A percentile compares a stretch with the other conserved stretches of the same genome.
Conservation (phyloP, 2,797 vertebrate species). For the Silurus lanzhouensis region DNA sequence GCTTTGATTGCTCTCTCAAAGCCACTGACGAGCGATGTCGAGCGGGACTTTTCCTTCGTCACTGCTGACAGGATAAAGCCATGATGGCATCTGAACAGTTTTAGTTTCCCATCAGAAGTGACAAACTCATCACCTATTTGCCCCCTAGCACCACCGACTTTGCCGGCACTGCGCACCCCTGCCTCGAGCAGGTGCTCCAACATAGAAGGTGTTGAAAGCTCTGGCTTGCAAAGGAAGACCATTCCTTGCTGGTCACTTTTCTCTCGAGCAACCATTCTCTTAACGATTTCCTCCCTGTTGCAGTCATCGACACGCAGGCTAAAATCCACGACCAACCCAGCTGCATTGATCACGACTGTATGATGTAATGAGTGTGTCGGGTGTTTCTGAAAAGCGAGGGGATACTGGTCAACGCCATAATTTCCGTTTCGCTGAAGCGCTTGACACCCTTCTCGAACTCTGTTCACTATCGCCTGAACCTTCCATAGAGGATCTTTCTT, state of each 20-base stretch:
- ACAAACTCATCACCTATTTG: conserved; percentile 80
- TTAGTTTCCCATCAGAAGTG: conserved; percentile 77
- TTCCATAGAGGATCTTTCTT: conserved; percentile 72
- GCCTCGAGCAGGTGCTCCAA: conserved; percentile 72
- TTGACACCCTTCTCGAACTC: conserved; percentile 69
- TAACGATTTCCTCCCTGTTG: conserved; percentile 69
- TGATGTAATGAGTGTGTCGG: conserved; percentile 65
- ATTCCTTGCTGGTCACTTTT: conserved; percentile 58
- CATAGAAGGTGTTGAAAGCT: conserved; percentile 78
- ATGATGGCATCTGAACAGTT: conserved; percentile 73
- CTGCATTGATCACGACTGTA: conserved; percentile 70
- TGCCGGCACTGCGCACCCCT: conserved; percentile 76
- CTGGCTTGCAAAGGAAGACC: conserved; percentile 79
- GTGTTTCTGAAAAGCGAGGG: conserved; percentile 67
- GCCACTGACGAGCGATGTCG: conserved; percentile 66
- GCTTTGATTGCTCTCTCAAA: conserved; percentile 76
- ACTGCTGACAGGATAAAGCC: conserved; percentile 79
- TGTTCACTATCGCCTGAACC: conserved; percentile 65
- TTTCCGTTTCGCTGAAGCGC: conserved; percentile 63
- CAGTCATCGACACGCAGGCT: conserved; percentile 68
- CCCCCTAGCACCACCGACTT: conserved; percentile 74
- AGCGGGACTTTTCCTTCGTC: conserved; percentile 65
- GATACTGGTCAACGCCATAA: conserved; percentile 75
- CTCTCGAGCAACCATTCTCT: conserved; percentile 72
- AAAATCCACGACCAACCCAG: conserved; percentile 71